phyloP scores from a whole-genome alignment of 2,888 invertebrate species.

The Gisinianus flammeolus region DNA sequence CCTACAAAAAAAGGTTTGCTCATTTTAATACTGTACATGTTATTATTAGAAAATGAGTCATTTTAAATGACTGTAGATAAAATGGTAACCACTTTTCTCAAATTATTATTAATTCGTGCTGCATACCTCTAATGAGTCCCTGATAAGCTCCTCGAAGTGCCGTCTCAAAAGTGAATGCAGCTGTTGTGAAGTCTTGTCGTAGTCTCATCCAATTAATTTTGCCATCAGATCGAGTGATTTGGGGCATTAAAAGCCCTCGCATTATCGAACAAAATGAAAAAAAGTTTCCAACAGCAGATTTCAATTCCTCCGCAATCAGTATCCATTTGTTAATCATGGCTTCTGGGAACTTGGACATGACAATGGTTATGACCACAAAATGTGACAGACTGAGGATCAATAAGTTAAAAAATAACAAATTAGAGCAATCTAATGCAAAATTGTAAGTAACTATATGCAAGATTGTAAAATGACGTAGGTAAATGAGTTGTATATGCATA shows the following conservation, averaged over 20 bases:
- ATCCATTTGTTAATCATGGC: slow-evolving; percentile 56
- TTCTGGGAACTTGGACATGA: slow-evolving; percentile 46
- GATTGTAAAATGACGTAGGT: no score
- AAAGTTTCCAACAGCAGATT: slow-evolving; percentile 54
- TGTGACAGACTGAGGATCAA: slow-evolving; percentile 51
- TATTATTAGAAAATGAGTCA: no score
- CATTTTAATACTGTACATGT: not conserved
- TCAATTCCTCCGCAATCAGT: slow-evolving; percentile 51
- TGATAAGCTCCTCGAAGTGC: slow-evolving; percentile 50
- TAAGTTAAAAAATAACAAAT: no score
- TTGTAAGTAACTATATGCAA: no score
- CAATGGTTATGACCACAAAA: slow-evolving; percentile 52
- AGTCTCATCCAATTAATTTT: slow-evolving; percentile 55
- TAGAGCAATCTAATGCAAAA: no score
- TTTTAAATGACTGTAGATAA: no score
- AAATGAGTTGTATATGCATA: no score
- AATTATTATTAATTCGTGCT: not conserved
- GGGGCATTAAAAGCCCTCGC: slow-evolving; percentile 51
- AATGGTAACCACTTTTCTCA: no score
- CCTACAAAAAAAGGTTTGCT: slow-evolving; percentile 37
- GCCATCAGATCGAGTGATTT: slow-evolving; percentile 49
- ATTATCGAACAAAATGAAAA: slow-evolving; percentile 56
- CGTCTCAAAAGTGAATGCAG: slow-evolving; percentile 56
- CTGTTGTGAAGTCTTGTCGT: slow-evolving; percentile 50
- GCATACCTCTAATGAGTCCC: slow-evolving; percentile 51